These are phyloP conservation scores for Leptocoma aspasia DNA, from an alignment of 2,113 vertebrate species.

Conservation along the genomic window DNA sequence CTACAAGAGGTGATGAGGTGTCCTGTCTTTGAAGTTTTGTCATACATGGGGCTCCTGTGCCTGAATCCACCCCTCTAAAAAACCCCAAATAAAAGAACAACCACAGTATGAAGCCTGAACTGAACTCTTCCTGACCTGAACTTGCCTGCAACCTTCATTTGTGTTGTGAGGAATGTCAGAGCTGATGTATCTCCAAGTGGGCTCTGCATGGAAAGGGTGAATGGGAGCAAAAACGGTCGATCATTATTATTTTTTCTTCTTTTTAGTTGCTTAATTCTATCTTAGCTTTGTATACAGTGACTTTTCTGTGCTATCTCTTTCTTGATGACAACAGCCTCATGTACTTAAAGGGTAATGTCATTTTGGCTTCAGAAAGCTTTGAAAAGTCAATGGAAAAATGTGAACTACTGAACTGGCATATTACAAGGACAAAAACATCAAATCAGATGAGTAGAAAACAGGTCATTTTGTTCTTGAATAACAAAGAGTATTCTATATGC, in stretches of 20 bases:
- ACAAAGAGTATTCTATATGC: neutral
- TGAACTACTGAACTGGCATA: conserved; percentile 61
- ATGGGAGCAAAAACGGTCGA: neutral
- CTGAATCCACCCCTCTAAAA: neutral
- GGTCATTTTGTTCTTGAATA: neutral
- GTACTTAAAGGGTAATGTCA: conserved; percentile 34
- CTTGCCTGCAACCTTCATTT: neutral
- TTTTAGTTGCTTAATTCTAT: neutral
- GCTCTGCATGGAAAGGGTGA: neutral
- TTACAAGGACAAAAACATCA: neutral
- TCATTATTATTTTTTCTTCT: neutral
- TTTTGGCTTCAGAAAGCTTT: neutral
- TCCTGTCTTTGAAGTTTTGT: neutral
- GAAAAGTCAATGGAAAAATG: conserved; percentile 21
- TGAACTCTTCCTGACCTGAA: neutral
- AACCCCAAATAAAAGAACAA: neutral
- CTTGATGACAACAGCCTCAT: neutral
- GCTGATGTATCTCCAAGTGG: neutral
- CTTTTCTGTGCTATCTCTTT: neutral
- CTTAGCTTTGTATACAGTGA: neutral
- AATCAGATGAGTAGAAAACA: neutral
- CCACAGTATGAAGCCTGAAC: neutral
- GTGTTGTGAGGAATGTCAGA: neutral
- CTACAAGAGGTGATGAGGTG: neutral
- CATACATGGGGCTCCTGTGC: neutral